Base-by-base conservation (phyloP, 2,888 invertebrate species). In the Heliconius sara region DNA sequence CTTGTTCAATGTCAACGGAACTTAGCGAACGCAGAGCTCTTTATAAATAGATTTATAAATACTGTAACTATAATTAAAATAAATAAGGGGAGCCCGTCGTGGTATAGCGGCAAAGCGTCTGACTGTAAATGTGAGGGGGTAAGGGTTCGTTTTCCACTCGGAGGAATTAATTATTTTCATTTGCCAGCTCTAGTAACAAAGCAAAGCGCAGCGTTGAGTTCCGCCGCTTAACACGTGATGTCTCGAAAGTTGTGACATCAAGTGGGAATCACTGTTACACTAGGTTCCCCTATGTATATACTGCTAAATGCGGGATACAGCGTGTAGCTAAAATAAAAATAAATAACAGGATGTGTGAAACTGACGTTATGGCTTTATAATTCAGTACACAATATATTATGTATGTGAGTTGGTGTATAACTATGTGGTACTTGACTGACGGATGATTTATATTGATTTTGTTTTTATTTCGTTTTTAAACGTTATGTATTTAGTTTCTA, bases 1-100 rank as follows among this genome's bases (percentile, higher is more conserved):
- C 22, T 86, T 95, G 77, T 95, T 95, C 89, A 89, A 91, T 5
- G 80, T 89, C 63, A 86, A 86, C 81, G 89, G 91, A 10, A 90
- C 92, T 63, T 93, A 93, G 90, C 91, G 78, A 65, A 63, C 67
- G 60, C 7, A 52, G 66, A 63, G 76, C 71, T 79, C 73, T 12
- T 68, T 68, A 43, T 47, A 25, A 25, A 70, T 70, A 43, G 16
- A 25, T 70, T 68, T 25, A 52, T 68, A 43, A n/a, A 68, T 66
- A 10, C 22, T 72, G 27, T 81, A 75, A 78, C 47, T 74, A 57
- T 30, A 67, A 67, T 52, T 80, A 77, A 82, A 22, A 60, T 60
- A 60, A 10, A n/a, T 60, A 10, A 60, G 12, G 4, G 10, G 60
- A 60, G 60, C n/a, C 10, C 12, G n/a, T 60, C 22, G 52, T 52